Evolutionary conservation across 2,888 invertebrate species (phyloP), one percentile per base, ranked within the genome.

Genomic region (Microctonus aethiopoides): DNA sequence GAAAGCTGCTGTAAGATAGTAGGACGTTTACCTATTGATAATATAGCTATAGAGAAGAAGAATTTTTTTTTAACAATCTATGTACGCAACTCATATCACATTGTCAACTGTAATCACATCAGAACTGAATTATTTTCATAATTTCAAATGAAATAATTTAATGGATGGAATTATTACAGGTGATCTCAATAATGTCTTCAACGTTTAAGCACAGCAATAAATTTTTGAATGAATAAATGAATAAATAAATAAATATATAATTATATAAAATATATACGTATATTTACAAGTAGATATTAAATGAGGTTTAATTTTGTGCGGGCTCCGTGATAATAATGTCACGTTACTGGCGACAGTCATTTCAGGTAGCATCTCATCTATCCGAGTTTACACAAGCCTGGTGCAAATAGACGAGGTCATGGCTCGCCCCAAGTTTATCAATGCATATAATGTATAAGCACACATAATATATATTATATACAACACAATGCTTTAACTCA

Each of bases 11-110:
- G 76, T 68, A 83, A 39, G 39, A 84, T 84, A 84, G 75, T 73
- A 81, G 84, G 84, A 78, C 84, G 79, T 83, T 83, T 77, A 83
- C 84, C 83, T 80, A 81, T 67, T 74, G 84, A 84, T 83, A 84
- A 83, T 57, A 20, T 57, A 20, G 16, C 13, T 36, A 7, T 13
- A 36, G 61, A 62, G 13, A 62, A 29, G 39, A 52, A 54, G 10
- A 24, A 54, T 24, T 4, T 46, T 9, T n/a, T n/a, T n/a, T n/a
- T n/a, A 46, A 6, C 16, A 16, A 16, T 16, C 1, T 46, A 46
- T 16, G 5, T 20, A 46, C 16, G 9, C 16, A 46, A n/a, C 39
- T 46, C 2, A 46, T 46, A 46, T 46, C 16, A 46, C 46, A 16
- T n/a, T 46, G n/a, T n/a, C 39, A 39, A 39, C 39, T 39, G n/a